Conservation (phyloP, 2,888 invertebrate genomes). For the Branchipolynoe longqiensis region DNA sequence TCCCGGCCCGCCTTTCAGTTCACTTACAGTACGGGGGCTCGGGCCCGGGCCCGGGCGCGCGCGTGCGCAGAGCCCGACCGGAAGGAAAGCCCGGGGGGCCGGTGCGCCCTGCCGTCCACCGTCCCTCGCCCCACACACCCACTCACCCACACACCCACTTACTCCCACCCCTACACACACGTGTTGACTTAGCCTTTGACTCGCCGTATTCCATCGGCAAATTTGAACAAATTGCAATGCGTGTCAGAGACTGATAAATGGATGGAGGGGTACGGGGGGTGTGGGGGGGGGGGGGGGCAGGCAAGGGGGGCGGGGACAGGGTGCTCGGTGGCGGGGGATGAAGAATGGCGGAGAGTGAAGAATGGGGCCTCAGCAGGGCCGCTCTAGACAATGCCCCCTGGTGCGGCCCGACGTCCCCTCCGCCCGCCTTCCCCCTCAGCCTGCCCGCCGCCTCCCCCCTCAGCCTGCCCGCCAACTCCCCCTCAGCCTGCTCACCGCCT, state of each 20-base stretch:
- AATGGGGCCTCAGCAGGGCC: not conserved
- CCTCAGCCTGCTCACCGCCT: no score
- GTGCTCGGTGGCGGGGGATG: no score
- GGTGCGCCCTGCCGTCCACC: not conserved
- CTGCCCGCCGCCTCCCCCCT: not conserved
- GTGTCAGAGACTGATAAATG: constrained; percentile 56
- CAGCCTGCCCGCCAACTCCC: not conserved
- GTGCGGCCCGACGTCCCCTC: not conserved
- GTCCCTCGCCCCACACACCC: constrained; percentile 27
- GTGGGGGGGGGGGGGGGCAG: not conserved
- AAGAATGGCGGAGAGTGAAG: constrained; percentile 2
- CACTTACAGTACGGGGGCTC: constrained; percentile 42
- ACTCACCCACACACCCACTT: not conserved
- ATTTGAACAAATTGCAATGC: constrained; percentile 58
- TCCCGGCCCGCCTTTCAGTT: constrained; percentile 39
- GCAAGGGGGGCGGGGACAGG: not conserved
- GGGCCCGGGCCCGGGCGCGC: not conserved
- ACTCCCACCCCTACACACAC: constrained; percentile 7
- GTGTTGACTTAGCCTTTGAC: constrained; percentile 55
- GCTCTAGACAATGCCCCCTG: not conserved
- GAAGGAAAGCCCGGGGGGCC: constrained; percentile 21
- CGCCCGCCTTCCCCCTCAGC: not conserved
- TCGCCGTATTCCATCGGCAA: constrained; percentile 53
- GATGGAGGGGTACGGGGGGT: not conserved
- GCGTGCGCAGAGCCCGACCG: not conserved